Conservation (phyloP, 2,888 invertebrate genomes). For the Tenodera sinensis region DNA sequence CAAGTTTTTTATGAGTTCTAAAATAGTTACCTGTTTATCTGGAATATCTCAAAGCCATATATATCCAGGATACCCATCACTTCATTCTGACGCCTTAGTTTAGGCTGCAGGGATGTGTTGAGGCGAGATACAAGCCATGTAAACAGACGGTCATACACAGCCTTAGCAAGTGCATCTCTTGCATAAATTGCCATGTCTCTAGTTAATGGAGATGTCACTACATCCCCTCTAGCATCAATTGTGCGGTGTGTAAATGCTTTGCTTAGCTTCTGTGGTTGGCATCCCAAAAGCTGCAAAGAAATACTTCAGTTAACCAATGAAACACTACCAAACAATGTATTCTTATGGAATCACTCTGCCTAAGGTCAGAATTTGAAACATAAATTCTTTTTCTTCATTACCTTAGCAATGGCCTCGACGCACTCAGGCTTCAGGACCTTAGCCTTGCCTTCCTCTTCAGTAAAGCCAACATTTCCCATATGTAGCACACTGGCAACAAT, state of each 20-base stretch:
- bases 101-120: conserved; percentile 68
- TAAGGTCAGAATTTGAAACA: too few relatives aligned
- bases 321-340: too few relatives aligned
- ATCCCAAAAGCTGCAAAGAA: conserved; percentile 65
- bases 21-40: conserved; percentile 68
- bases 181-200: conserved; percentile 81
- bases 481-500: conserved; percentile 84
- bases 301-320: not conserved
- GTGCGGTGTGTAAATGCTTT: conserved; percentile 78
- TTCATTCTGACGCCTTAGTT: conserved; percentile 54
- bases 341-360: too few relatives aligned
- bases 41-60: conserved; percentile 92
- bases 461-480: conserved; percentile 81
- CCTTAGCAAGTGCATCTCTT: conserved; percentile 85
- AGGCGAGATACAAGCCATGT: conserved; percentile 83
- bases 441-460: conserved; percentile 67
- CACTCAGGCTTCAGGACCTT: conserved; percentile 63
- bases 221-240: conserved; percentile 80
- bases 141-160: conserved; percentile 86
- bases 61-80: conserved; percentile 91
- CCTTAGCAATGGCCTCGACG: conserved; percentile 64
- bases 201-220: conserved; percentile 75
- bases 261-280: conserved; percentile 60
- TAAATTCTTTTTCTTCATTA: conserved; percentile 42
- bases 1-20: too few relatives aligned